A percentile compares a stretch with the other conserved stretches of the same genome.
phyloP scores from a whole-genome alignment of 2,888 invertebrate genomes.

The Drosophila anceps region DNA sequence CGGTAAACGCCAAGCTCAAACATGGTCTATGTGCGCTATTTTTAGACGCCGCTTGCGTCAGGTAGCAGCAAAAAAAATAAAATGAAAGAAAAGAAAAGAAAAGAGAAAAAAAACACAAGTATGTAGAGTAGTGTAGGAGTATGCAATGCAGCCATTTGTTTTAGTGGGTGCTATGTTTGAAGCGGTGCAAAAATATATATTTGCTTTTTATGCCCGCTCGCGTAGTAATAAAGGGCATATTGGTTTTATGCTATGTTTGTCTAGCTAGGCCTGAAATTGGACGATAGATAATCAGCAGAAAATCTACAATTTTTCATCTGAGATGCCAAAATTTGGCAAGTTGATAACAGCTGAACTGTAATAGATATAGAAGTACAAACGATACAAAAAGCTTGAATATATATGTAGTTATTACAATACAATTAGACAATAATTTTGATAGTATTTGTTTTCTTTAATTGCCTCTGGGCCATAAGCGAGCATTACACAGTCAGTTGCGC shows the following conservation, averaged over 20 bases:
- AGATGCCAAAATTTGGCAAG: too few species aligned
- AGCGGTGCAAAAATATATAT: conserved; percentile 1
- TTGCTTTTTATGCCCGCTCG: not conserved
- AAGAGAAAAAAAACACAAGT: not conserved
- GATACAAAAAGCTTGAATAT: too few species aligned
- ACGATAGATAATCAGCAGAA: not conserved
- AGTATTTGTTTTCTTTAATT: too few species aligned
- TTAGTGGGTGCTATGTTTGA: conserved; percentile 5
- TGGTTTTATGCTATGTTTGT: not conserved
- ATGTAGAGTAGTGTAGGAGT: conserved; percentile 2
- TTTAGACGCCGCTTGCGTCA: conserved; percentile 3
- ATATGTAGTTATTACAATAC: too few species aligned
- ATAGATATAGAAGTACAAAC: too few species aligned
- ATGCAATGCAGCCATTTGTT: conserved; percentile 7
- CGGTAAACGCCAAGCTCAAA: conserved; percentile 3
- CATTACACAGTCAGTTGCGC: not conserved
- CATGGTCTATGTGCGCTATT: conserved; percentile 7
- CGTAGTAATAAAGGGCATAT: not conserved
- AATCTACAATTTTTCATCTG: too few species aligned
- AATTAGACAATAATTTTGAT: too few species aligned
- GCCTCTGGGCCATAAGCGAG: too few species aligned
- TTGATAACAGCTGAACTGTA: too few species aligned
- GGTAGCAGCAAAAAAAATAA: not conserved
- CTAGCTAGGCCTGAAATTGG: not conserved
- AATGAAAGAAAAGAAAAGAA: not conserved